phyloP scores from a whole-genome alignment of 2,888 invertebrate species.

The Congeria kusceri region DNA sequence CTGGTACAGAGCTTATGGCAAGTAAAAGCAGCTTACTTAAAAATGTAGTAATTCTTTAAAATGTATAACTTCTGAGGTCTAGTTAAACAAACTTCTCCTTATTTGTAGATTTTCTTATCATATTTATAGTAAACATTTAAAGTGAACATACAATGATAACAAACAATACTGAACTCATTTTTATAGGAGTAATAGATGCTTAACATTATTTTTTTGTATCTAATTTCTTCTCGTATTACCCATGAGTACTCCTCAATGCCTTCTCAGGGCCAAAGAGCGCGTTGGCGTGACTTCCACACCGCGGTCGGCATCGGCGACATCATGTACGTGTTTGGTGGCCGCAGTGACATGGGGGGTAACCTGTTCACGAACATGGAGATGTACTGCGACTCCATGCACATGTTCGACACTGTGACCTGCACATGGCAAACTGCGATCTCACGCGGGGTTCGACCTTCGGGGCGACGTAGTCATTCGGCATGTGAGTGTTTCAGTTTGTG shows the following conservation, averaged over 20 bases:
- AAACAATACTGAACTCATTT: no score
- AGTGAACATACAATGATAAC: no score
- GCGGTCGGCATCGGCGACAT: slow-evolving; percentile 91
- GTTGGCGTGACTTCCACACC: slow-evolving; percentile 95
- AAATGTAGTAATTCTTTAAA: no score
- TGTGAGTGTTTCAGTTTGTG: slow-evolving; percentile 88
- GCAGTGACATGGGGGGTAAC: slow-evolving; percentile 91
- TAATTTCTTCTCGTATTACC: no score
- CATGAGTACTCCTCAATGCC: background rate
- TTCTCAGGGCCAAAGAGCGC: slow-evolving; percentile 89
- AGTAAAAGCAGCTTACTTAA: no score
- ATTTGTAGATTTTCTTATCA: no score
- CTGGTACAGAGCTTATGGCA: no score
- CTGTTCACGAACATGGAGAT: slow-evolving; percentile 89
- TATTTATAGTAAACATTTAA: no score
- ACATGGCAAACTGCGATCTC: slow-evolving; percentile 89
- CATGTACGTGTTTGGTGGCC: slow-evolving; percentile 96
- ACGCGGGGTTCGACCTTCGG: slow-evolving; percentile 89
- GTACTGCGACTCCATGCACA: slow-evolving; percentile 91
- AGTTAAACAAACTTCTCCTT: no score
- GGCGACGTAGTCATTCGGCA: slow-evolving; percentile 95
- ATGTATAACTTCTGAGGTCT: no score
- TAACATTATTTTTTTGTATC: no score
- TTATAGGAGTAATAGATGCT: no score
- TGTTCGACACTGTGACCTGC: slow-evolving; percentile 89